Percentiles rank a stretch among this genome's conserved stretches.
These are phyloP conservation scores for Diachrysia chrysitis DNA, from an alignment of 2,888 invertebrate species.

Conservation along the genomic window DNA sequence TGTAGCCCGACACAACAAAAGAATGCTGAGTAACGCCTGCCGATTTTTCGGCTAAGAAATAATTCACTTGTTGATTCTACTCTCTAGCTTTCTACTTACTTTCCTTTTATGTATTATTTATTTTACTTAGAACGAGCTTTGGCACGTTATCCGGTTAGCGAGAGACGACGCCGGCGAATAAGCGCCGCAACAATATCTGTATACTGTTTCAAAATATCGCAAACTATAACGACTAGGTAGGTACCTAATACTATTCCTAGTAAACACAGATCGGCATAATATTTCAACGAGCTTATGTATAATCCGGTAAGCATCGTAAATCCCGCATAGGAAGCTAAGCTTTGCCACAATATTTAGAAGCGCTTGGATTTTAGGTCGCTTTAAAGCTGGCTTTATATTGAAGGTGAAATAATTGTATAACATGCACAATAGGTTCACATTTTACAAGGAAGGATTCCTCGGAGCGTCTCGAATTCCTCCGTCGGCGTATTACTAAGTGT, in stretches of 20 bases:
- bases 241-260: conserved; percentile 36
- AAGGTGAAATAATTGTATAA: conserved; percentile 79
- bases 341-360: conserved; percentile 76
- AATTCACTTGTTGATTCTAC: conserved; percentile 85
- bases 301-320: conserved; percentile 78
- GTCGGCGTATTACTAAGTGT: conserved; percentile 75
- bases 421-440: conserved; percentile 68
- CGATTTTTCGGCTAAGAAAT: conserved; percentile 84
- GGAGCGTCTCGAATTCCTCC: conserved; percentile 80
- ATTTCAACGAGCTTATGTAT: conserved; percentile 70
- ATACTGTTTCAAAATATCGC: conserved; percentile 29
- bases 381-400: conserved; percentile 75
- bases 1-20: conserved; percentile 80
- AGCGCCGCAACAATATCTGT: conserved; percentile 38
- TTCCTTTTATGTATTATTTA: conserved; percentile 75
- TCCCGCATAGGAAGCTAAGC: conserved; percentile 78
- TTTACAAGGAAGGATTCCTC: conserved; percentile 79
- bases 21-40: conserved; percentile 80
- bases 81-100: conserved; percentile 70
- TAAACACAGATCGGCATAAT: conserved; percentile 64
- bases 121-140: conserved; percentile 66
- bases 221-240: conserved; percentile 34
- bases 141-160: conserved; percentile 62
- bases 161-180: conserved; percentile 47
- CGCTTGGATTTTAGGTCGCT: conserved; percentile 71